Base-by-base conservation (phyloP, 2,888 invertebrate species). In the Achlya flavicornis region DNA sequence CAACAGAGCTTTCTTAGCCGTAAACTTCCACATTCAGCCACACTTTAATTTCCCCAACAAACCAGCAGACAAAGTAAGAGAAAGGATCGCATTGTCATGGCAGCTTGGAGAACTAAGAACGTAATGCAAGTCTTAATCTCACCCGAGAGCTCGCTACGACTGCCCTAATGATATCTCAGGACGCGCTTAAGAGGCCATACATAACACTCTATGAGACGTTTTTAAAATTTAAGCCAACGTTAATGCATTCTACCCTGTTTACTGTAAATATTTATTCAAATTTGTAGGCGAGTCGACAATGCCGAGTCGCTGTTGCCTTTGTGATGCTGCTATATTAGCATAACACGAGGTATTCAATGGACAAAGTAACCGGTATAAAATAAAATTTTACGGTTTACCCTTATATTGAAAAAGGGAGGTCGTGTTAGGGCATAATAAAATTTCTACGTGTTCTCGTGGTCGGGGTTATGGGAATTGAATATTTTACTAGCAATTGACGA, bases 191-290 rank as follows among this genome's bases (percentile, higher is more conserved):
- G 89, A 89, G 87, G 85, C 89, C 93, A 92, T 93, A 92, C 86
- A 92, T 93, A 90, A 92, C 91, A 87, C 87, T 93, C 85, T 90
- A 92, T 87, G 92, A 85, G 93, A 93, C 93, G 84, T 93, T 93
- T 93, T 93, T 91, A 89, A 90, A 93, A 93, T 93, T 92, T 93
- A 93, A 92, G 86, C 83, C 91, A 88, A 89, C 91, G 80, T 84
- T 92, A 92, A 92, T 92, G 93, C 87, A 85, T 91, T 89, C 85
- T 86, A 82, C 86, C 85, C 89, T 86, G 90, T 89, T 90, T 88
- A 89, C 89, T 87, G 90, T 92, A 89, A 90, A 90, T 92, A 88
- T 89, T 91, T 92, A 92, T 93, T 91, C 85, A 91, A 92, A 93
- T 92, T 91, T 90, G 89, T 91, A 89, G 88, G 86, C 85, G 84